Conservation (phyloP, 2,888 invertebrate species). For the Morinoia aosen region DNA sequence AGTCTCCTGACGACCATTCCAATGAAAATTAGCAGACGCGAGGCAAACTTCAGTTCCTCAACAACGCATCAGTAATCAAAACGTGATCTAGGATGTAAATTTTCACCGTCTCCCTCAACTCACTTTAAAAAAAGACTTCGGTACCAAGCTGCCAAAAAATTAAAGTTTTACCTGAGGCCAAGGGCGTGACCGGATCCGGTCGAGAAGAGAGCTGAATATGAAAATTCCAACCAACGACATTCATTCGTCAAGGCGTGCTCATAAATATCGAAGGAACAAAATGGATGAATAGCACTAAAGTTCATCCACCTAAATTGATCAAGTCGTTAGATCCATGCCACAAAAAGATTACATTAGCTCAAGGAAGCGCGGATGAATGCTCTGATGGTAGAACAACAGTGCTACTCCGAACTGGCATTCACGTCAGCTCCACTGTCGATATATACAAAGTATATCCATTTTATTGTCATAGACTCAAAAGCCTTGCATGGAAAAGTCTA, state of each 20-base stretch:
- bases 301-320: neutral
- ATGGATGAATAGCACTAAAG: neutral
- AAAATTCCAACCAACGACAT: neutral
- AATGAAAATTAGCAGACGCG: neutral
- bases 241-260: neutral
- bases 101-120: neutral
- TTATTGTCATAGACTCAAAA: slow-evolving; percentile 30
- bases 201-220: neutral
- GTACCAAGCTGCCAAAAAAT: no score
- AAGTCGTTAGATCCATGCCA: neutral
- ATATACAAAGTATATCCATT: slow-evolving; percentile 6
- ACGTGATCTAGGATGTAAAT: neutral
- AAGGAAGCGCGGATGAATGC: slow-evolving; percentile 3
- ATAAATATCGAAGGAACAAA: neutral
- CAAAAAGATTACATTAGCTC: neutral
- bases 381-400: neutral
- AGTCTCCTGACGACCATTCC: no score
- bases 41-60: neutral
- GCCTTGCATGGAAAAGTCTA: neutral
- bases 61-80: neutral
- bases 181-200: neutral
- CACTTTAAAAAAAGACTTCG: neutral
- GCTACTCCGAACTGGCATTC: neutral
- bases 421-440: neutral
- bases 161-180: neutral